Conservation (phyloP, 2,888 invertebrate species). For the Choristoneura rosaceana region DNA sequence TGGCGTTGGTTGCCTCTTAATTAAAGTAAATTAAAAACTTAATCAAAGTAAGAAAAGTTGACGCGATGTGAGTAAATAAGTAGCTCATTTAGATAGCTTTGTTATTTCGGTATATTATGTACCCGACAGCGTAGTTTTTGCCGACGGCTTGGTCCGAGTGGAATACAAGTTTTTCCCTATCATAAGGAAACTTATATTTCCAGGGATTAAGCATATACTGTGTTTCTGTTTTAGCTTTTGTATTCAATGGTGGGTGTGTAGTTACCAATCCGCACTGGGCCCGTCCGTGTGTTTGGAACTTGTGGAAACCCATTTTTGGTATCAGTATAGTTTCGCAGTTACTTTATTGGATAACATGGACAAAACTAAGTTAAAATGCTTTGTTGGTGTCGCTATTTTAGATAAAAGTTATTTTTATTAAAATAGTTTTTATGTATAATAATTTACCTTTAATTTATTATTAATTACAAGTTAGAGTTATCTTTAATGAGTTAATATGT, state of each 20-base stretch:
- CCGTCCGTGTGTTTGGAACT: too few species aligned
- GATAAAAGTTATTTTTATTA: too few species aligned
- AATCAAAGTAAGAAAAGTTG: not conserved
- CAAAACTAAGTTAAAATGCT: not conserved
- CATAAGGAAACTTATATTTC: not conserved
- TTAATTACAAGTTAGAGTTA: too few species aligned
- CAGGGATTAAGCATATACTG: not conserved
- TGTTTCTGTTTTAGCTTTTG: not conserved
- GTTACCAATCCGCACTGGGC: not conserved
- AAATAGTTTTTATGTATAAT: too few species aligned
- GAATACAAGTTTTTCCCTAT: constrained; percentile 4
- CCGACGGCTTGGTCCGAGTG: not conserved
- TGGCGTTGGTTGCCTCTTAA: too few species aligned
- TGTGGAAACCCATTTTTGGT: not conserved
- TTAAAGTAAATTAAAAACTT: too few species aligned
- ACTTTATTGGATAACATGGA: too few species aligned
- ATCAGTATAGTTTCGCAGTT: too few species aligned
- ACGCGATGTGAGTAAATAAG: not conserved
- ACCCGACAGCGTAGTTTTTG: not conserved
- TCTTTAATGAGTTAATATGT: too few species aligned
- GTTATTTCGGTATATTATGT: not conserved
- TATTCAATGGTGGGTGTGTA: not conserved
- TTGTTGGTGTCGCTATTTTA: too few species aligned
- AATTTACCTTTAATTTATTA: too few species aligned
- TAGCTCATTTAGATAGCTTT: not conserved